Percentiles rank a stretch among this genome's conserved stretches.
These are phyloP conservation scores for Rugalucina vietnamica DNA, from an alignment of 2,888 invertebrate genomes.

Conservation along the genomic window DNA sequence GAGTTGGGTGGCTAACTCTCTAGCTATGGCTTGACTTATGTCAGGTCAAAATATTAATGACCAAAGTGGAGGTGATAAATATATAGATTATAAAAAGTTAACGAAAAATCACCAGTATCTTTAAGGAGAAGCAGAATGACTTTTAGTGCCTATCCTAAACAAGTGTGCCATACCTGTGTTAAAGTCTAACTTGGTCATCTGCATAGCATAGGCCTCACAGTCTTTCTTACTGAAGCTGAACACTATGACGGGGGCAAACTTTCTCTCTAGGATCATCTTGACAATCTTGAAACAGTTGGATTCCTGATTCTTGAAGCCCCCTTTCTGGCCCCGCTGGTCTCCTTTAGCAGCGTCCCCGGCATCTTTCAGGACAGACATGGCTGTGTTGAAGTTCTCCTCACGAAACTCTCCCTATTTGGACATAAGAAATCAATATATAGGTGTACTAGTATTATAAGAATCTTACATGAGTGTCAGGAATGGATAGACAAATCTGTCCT, in stretches of 20 bases:
- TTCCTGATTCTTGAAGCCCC: constrained; percentile 83
- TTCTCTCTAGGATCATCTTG: constrained; percentile 99
- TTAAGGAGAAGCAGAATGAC: too few relatives aligned
- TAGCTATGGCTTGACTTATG: too few relatives aligned
- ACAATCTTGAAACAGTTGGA: constrained; percentile 98
- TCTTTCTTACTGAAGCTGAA: constrained; percentile 99
- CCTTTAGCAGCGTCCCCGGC: constrained; percentile 93
- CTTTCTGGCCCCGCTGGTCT: constrained; percentile 80
- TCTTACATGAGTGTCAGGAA: too few relatives aligned
- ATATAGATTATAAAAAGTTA: too few relatives aligned
- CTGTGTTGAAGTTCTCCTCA: constrained; percentile 99
- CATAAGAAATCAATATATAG: too few relatives aligned
- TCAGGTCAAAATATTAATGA: too few relatives aligned
- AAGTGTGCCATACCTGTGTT: constrained; percentile 90
- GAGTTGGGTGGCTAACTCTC: too few relatives aligned
- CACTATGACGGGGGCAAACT: constrained; percentile 98
- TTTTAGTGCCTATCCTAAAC: too few relatives aligned
- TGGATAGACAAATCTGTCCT: too few relatives aligned
- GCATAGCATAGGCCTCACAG: constrained; percentile 98
- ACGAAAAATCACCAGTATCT: too few relatives aligned
- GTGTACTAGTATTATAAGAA: too few relatives aligned
- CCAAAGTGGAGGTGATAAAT: too few relatives aligned
- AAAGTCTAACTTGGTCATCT: constrained; percentile 98
- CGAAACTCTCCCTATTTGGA: constrained; percentile 94
- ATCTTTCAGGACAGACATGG: constrained; percentile 93